A percentile compares a stretch with the other conserved stretches of the same genome.
These are phyloP conservation scores for Magallana ariakensis DNA, from an alignment of 1,140 invertebrate species.

Conservation along the genomic window DNA sequence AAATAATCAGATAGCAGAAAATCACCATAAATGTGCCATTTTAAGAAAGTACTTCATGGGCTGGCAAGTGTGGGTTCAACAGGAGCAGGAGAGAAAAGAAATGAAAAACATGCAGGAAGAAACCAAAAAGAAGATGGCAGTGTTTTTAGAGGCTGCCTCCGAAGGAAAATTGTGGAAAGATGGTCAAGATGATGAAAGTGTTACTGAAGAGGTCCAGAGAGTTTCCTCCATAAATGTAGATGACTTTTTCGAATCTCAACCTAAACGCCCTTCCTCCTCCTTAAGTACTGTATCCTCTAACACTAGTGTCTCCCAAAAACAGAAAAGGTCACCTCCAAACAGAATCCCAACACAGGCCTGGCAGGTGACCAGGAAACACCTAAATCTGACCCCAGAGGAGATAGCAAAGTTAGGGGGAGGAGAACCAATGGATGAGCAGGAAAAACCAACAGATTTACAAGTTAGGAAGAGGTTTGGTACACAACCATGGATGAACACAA, in stretches of 20 bases:
- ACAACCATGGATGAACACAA: conserved; percentile 72
- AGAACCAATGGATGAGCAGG: conserved; percentile 46
- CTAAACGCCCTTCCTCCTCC: conserved; percentile 56
- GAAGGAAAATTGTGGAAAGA: conserved; percentile 67
- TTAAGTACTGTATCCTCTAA: conserved; percentile 57
- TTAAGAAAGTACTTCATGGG: conserved; percentile 70
- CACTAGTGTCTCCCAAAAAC: not conserved
- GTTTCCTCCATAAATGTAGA: conserved; percentile 53
- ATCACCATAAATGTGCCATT: conserved; percentile 64
- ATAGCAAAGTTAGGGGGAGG: conserved; percentile 61
- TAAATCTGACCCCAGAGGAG: conserved; percentile 71
- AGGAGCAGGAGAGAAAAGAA: conserved; percentile 66
- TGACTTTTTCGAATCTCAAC: conserved; percentile 64
- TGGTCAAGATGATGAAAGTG: conserved; percentile 35
- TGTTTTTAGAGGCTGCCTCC: conserved; percentile 73
- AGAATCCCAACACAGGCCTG: conserved; percentile 72
- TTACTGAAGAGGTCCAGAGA: not conserved
- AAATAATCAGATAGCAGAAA: conserved; percentile 69
- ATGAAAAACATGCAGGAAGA: conserved; percentile 69
- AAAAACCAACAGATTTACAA: conserved; percentile 58
- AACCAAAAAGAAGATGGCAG: conserved; percentile 76
- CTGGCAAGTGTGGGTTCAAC: conserved; percentile 72
- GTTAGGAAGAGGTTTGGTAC: conserved; percentile 66
- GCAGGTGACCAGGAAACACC: conserved; percentile 75
- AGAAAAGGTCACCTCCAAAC: conserved; percentile 30